These are phyloP conservation scores for Drosophila buzzatii DNA, from an alignment of 2,888 invertebrate genomes.

Conservation along the genomic window DNA sequence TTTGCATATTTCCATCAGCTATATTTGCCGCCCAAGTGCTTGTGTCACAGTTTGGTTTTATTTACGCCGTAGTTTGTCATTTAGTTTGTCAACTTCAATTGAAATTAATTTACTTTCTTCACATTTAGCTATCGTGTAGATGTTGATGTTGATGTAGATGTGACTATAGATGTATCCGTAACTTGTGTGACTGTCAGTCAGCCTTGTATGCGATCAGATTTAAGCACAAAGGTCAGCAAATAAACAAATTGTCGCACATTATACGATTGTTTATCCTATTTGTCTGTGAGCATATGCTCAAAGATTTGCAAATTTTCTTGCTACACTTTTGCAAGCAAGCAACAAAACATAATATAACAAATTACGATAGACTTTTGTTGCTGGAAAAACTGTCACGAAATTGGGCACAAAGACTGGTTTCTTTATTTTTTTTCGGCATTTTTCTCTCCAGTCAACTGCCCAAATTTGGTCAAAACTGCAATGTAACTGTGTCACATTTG, in stretches of 20 bases:
- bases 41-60: conserved; percentile 62
- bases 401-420: conserved; percentile 45
- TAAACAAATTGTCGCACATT: conserved; percentile 76
- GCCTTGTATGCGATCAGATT: conserved; percentile 84
- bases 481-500: conserved; percentile 54
- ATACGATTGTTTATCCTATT: conserved; percentile 55
- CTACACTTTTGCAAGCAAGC: conserved; percentile 33
- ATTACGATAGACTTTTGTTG: background rate
- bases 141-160: too few relatives aligned
- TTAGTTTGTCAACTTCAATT: conserved; percentile 80
- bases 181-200: conserved; percentile 66
- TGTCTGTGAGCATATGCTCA: conserved; percentile 6
- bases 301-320: conserved; percentile 28
- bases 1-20: conserved; percentile 41
- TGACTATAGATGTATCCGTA: conserved; percentile 28
- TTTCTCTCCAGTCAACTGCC: conserved; percentile 21
- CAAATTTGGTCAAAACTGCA: conserved; percentile 47
- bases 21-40: conserved; percentile 54
- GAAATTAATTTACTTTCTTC: conserved; percentile 82
- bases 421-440: conserved; percentile 15
- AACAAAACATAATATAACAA: background rate
- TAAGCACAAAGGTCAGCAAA: conserved; percentile 82
- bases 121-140: conserved; percentile 40
- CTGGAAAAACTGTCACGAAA: conserved; percentile 42
- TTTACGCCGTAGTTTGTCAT: conserved; percentile 77